Base-by-base conservation (phyloP, 2,797 vertebrate species). In the Picus viridis region DNA sequence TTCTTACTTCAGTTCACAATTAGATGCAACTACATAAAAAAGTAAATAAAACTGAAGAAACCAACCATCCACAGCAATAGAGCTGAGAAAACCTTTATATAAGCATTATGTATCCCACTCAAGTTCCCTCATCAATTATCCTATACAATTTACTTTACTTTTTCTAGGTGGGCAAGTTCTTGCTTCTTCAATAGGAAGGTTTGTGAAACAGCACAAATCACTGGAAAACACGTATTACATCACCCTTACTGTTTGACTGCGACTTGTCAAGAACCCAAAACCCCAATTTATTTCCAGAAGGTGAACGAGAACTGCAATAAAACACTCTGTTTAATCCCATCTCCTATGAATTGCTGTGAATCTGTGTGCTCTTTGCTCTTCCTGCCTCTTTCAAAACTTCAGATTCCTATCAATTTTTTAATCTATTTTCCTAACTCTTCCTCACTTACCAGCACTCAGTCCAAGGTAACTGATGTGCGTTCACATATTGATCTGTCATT, bases 251-350 rank as follows among this genome's bases (percentile, higher is more conserved):
- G 26, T 65, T 85, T 88, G 39, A 83, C 70, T 51, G n/a, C 17
- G 47, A 87, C 47, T 90, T 82, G 75, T 77, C 65, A 85, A 59
- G 59, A 88, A 78, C 70, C 59, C 58, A 92, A 90, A 86, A 86
- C 86, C 0, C 1, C 45, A 83, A 83, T 83, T 92, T 64, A 89
- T 51, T 86, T 71, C 53, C 29, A 47, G 49, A 89, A 96, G 68
- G 54, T 91, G 89, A 95, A 88, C 29, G 89, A 78, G 87, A 86
- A 47, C 58, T 76, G 71, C 61, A 82, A 82, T 58, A 91, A 91
- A 93, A 27, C 49, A 86, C 22, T 23, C 2, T 47, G 29, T 59
- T 76, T 79, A 88, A 86, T 59, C 30, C 45, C 39, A 30, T 75
- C 47, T 75, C 36, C 67, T 86, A 47, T 53, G 26, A 63, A 76